Percentiles rank a stretch among this genome's conserved stretches.
These are phyloP conservation scores for Columba janthina DNA, from an alignment of 2,113 vertebrate species.

Conservation along the genomic window DNA sequence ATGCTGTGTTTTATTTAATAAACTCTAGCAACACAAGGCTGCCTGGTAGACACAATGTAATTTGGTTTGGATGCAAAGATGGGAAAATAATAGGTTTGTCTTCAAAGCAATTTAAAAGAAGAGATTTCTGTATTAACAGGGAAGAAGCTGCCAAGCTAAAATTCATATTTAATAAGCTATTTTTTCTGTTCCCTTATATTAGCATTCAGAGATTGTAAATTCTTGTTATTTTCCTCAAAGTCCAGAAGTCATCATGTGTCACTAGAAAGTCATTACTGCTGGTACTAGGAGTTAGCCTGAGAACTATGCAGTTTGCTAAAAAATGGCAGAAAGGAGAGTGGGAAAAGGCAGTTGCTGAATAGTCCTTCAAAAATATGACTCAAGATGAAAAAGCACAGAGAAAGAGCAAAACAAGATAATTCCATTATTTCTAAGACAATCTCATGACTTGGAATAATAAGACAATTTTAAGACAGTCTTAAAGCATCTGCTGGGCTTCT, in stretches of 20 bases:
- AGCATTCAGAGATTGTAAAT: neutral
- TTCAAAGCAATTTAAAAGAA: slow-evolving; percentile 3
- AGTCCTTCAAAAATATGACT: neutral
- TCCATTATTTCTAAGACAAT: neutral
- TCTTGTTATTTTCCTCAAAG: neutral
- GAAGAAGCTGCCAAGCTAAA: neutral
- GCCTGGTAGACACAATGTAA: neutral
- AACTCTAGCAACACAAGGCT: neutral
- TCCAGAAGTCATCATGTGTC: neutral
- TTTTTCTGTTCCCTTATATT: neutral
- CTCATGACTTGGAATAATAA: too few species aligned
- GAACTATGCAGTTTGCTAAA: neutral
- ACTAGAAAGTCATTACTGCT: neutral
- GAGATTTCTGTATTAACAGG: neutral
- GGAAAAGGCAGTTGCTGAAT: neutral
- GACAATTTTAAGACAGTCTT: neutral
- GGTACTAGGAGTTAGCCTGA: neutral
- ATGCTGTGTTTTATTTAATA: slow-evolving; percentile 15
- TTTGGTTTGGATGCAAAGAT: slow-evolving; percentile 16
- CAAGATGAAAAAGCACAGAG: neutral
- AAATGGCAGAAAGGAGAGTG: neutral
- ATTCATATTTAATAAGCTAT: neutral
- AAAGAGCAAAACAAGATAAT: neutral
- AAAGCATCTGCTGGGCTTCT: neutral
- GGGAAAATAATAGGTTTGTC: neutral